Conservation (phyloP, 2,113 vertebrate genomes). For the Sitta europaea region DNA sequence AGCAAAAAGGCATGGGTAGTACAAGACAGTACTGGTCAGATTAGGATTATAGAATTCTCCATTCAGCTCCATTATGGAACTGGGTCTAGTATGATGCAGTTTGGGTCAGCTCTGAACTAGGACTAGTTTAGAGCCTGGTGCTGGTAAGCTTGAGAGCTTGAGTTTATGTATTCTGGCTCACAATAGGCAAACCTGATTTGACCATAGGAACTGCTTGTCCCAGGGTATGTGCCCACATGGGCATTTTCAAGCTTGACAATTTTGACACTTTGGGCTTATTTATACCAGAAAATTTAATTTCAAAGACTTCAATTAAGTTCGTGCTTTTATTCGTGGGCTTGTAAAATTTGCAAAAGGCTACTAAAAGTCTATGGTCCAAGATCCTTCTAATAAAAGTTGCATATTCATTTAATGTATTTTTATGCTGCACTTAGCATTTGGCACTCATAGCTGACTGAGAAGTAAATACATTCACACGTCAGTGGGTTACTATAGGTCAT, state of each 20-base stretch:
- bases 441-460: neutral
- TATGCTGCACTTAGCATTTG: neutral
- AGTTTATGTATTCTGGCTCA: neutral
- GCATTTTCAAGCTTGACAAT: neutral
- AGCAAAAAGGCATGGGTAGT: neutral
- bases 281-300: neutral
- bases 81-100: neutral
- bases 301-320: neutral
- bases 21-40: neutral
- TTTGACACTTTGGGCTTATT: neutral
- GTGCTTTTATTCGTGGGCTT: neutral
- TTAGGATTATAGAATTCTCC: neutral
- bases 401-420: neutral
- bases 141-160: neutral
- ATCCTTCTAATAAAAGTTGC: neutral
- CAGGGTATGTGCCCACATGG: neutral
- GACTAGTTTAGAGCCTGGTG: neutral
- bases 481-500: neutral
- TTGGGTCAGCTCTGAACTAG: neutral
- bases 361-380: neutral
- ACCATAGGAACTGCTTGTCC: neutral
- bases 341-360: neutral
- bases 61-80: neutral
- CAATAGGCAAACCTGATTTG: neutral
- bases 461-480: neutral